Base-by-base conservation (phyloP, 2,113 vertebrate genomes). In the Calcarius ornatus region DNA sequence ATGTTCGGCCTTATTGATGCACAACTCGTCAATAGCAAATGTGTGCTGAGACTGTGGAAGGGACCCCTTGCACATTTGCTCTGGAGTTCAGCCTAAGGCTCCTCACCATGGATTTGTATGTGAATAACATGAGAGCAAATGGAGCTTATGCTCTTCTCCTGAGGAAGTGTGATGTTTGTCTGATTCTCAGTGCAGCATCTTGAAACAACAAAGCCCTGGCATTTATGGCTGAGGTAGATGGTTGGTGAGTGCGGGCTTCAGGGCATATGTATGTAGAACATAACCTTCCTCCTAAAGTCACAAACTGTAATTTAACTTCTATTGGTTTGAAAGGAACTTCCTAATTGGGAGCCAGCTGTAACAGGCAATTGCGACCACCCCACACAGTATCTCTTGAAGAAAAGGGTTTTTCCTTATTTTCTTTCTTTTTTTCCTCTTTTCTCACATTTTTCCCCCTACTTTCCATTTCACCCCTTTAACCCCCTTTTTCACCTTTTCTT, bases 391-490 rank as follows among this genome's bases (percentile, higher is more conserved):
- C 22, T 86, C 43, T 35, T 33, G 20, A 20, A 80, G 53, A 63
- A 68, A 59, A 45, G 2, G 8, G 15, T 15, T 75, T 92, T 81
- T 23, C 37, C 0, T 1, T 37, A 1, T 65, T n/a, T 21, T 15
- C 14, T 31, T 11, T 25, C 10, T 1, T 5, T 3, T 4, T 15
- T 35, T 15, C 7, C 2, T 19, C 10, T 35, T n/a, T 24, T 27
- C 12, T 13, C 4, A 25, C 2, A 43, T 15, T 4, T 8, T 10
- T 10, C 27, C 6, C 4, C 12, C 2, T 12, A 3, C 42, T n/a
- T 37, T 50, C 4, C 10, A 40, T 56, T 83, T 51, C 1, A 4
- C 4, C 2, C 4, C 4, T 11, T 15, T 11, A 7, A 3, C 5
- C 17, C 19, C 0, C 4, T 7, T 27, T 25, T 38, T 23, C 9